Evolutionary conservation across 2,888 invertebrate species (phyloP).

Genomic region (Frankliniella fusca): DNA sequence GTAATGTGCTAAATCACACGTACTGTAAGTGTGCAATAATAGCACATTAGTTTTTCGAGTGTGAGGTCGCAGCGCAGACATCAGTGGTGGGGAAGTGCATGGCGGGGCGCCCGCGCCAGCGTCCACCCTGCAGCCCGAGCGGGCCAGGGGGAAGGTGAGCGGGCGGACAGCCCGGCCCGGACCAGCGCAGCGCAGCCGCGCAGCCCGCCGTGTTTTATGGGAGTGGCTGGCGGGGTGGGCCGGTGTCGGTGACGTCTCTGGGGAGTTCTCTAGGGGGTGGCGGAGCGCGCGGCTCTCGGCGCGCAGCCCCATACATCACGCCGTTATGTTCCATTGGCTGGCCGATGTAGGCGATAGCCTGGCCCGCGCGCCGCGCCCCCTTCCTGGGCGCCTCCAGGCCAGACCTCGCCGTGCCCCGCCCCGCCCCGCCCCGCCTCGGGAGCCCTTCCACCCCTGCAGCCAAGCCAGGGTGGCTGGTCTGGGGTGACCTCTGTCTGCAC

Average conservation of each 20-base stretch:
- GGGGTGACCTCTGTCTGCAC: too few species aligned
- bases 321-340: constrained; percentile 26
- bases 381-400: not conserved
- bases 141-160: not conserved
- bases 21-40: too few species aligned
- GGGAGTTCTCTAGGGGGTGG: not conserved
- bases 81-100: too few species aligned
- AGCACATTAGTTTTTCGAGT: too few species aligned
- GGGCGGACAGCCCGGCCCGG: not conserved
- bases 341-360: constrained; percentile 15
- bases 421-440: not conserved
- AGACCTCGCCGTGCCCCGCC: not conserved
- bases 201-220: not conserved
- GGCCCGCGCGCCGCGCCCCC: not conserved
- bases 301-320: constrained; percentile 3
- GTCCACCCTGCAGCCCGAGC: too few species aligned
- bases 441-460: too few species aligned
- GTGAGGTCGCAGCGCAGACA: too few species aligned
- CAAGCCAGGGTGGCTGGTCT: too few species aligned
- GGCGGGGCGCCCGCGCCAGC: too few species aligned
- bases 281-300: not conserved
- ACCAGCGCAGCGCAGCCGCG: not conserved
- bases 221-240: not conserved
- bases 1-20: too few species aligned
- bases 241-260: constrained; percentile 15